Percentiles rank a stretch among this genome's conserved stretches.
These are phyloP conservation scores for Pristiophorus japonicus DNA, from an alignment of 2,113 vertebrate species.

Conservation along the genomic window DNA sequence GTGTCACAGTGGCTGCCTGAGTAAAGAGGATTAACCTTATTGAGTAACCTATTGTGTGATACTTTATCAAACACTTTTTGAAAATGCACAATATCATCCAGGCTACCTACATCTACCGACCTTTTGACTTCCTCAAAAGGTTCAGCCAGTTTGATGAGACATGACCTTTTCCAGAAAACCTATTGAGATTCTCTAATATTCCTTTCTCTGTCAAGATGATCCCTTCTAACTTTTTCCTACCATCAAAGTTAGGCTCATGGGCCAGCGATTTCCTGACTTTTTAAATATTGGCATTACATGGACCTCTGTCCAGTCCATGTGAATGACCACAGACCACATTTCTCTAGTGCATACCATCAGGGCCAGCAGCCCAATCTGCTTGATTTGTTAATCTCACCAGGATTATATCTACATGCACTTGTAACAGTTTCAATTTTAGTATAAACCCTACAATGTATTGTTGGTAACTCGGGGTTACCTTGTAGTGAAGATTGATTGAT, in stretches of 20 bases:
- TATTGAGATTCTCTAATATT: neutral
- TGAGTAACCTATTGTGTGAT: neutral
- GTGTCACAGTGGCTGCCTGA: neutral
- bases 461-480: neutral
- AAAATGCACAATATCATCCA: neutral
- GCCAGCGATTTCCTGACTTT: neutral
- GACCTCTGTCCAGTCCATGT: neutral
- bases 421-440: neutral
- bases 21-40: neutral
- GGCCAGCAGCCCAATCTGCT: neutral
- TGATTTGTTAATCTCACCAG: neutral
- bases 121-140: neutral
- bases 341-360: neutral
- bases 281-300: neutral
- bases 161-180: neutral
- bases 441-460: neutral
- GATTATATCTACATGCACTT: neutral
- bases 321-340: neutral
- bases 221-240: neutral
- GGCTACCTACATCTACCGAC: neutral
- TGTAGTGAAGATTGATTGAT: neutral
- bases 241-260: neutral
- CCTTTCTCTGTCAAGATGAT: neutral
- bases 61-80: neutral
- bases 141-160: neutral